These are phyloP conservation scores for Drosophila sproati DNA, from an alignment of 1,140 invertebrate species.

Conservation along the genomic window DNA sequence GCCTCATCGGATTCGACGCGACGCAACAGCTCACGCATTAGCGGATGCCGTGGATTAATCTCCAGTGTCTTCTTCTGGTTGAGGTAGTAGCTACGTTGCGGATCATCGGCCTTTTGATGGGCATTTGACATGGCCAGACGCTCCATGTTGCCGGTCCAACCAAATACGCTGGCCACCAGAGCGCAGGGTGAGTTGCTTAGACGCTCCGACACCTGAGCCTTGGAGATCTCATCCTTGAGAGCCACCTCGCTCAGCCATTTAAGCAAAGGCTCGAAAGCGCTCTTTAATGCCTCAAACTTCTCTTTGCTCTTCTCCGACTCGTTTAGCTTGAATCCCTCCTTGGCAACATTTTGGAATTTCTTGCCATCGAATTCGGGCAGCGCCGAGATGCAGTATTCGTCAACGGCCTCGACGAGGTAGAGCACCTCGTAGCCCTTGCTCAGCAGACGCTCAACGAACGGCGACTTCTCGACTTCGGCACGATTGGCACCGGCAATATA, in stretches of 20 bases:
- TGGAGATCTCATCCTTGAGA: constrained; percentile 93
- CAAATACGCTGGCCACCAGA: constrained; percentile 97
- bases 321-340: constrained; percentile 97
- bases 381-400: constrained; percentile 98
- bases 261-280: constrained; percentile 94
- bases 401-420: constrained; percentile 97
- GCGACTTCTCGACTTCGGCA: constrained; percentile 96
- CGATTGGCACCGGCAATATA: constrained; percentile 96
- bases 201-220: constrained; percentile 95
- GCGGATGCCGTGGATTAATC: constrained; percentile 98
- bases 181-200: constrained; percentile 97
- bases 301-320: constrained; percentile 94
- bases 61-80: constrained; percentile 99
- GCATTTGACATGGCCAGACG: constrained; percentile 97
- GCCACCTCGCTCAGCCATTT: constrained; percentile 95
- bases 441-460: constrained; percentile 97
- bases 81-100: constrained; percentile 95
- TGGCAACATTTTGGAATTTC: constrained; percentile 99
- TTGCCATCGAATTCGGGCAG: constrained; percentile 99
- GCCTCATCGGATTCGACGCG: constrained; percentile 92
- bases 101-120: constrained; percentile 97
- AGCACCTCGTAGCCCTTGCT: constrained; percentile 98
- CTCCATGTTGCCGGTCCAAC: constrained; percentile 99
- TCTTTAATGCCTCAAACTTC: constrained; percentile 91
- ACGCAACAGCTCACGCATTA: constrained; percentile 95